Evolutionary conservation across 2,888 invertebrate genomes (phyloP), one percentile per base, ranked within the genome.

Genomic region (Eupithecia subfuscata): DNA sequence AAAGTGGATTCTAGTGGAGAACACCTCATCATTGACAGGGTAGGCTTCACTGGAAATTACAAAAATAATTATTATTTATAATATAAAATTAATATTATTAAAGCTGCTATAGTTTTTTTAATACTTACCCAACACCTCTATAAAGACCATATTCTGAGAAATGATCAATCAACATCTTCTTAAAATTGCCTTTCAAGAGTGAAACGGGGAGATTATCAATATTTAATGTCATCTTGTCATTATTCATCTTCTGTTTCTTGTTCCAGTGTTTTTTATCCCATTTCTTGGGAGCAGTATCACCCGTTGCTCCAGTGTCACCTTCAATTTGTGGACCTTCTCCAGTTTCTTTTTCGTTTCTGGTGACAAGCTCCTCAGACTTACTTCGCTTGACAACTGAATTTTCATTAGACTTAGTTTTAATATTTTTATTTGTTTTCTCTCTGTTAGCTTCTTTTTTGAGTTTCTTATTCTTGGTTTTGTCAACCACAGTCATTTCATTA

Each of bases 181-280:
- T 92, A 77, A 14, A 89, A 84, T 76, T 76, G 69, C 65, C 69
- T 60, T 71, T 74, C 83, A 93, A 85, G 14, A 92, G 85, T 9
- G 84, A 83, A 3, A 92, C 74, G 0, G 95, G 92, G 56, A 95
- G 74, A 75, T 92, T 93, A 69, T 93, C 92, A 52, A 94, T 84
- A 43, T 92, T 82, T 2, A 95, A 83, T 0, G 89, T 86, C 12
- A 84, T 71, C 22, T 75, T 80, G 0, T 85, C 83, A 6, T 82
- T 83, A 30, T 80, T 85, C 86, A 7, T 85, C 88, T 75, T 91
- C 69, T 83, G 88, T 48, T 89, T 91, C 77, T 92, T 94, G 75
- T 94, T 93, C 93, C 92, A 94, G 74, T 90, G 92, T 11, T 91
- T 86, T 74, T 89, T 92, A 67, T 85, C 88, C 94, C 93, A 93